A percentile compares a stretch with the other conserved stretches of the same genome.
Conservation (phyloP, 2,113 vertebrate genomes). For the Vimba vimba region DNA sequence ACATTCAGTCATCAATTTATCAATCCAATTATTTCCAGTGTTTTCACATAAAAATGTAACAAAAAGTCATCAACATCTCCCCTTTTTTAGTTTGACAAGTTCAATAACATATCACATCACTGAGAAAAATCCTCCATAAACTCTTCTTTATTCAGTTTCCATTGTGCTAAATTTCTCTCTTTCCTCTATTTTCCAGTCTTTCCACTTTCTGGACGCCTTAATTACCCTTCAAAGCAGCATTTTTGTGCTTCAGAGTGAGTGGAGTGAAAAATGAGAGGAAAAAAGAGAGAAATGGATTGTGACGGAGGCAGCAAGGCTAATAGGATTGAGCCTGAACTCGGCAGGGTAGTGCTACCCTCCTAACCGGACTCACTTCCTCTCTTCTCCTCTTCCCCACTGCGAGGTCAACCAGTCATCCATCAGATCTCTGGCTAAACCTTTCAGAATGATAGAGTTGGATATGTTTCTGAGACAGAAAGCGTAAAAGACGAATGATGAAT, state of each 20-base stretch:
- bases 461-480: not conserved
- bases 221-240: slow-evolving; percentile 41
- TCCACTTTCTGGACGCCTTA: slow-evolving; percentile 61
- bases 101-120: not conserved
- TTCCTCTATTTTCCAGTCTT: not conserved
- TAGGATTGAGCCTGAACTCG: slow-evolving; percentile 44
- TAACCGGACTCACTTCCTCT: slow-evolving; percentile 49
- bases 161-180: not conserved
- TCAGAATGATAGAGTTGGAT: slow-evolving; percentile 34
- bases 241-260: not conserved
- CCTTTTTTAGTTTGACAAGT: not conserved
- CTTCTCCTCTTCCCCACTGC: slow-evolving; percentile 17
- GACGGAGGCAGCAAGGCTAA: slow-evolving; percentile 51
- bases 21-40: not conserved
- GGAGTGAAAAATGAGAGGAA: not conserved
- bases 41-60: not conserved
- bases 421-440: slow-evolving; percentile 57
- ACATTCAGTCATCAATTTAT: not conserved
- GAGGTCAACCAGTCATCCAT: slow-evolving; percentile 55
- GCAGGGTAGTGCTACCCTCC: slow-evolving; percentile 36
- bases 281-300: slow-evolving; percentile 14
- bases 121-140: not conserved
- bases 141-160: not conserved
- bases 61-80: not conserved
- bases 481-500: not conserved